phyloP scores from a whole-genome alignment of 2,797 vertebrate genomes.

The Gorsachius magnificus region DNA sequence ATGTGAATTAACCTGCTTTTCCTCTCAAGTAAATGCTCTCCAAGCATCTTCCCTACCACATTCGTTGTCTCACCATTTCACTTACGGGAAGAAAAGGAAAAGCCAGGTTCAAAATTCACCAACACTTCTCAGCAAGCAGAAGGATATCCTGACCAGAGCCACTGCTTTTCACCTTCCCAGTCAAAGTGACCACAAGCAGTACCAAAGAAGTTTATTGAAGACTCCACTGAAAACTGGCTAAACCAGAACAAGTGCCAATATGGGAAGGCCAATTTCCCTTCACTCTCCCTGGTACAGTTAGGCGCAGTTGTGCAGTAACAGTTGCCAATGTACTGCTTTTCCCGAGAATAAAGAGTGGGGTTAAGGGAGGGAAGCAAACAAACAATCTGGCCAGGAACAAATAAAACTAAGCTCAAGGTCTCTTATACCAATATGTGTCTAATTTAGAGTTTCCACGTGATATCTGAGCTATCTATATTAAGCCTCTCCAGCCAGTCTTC shows the following conservation, averaged over 20 bases:
- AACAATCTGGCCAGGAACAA: background rate
- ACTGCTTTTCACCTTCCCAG: background rate
- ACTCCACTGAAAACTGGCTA: background rate
- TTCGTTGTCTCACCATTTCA: background rate
- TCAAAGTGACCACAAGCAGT: background rate
- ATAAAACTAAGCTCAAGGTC: background rate
- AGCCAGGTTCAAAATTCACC: background rate
- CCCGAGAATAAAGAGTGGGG: background rate
- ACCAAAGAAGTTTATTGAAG: background rate
- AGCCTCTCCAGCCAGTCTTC: conserved; percentile 39
- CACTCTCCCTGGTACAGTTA: background rate
- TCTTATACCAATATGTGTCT: conserved; percentile 36
- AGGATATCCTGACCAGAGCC: background rate
- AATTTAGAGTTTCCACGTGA: conserved; percentile 66
- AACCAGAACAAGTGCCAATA: background rate
- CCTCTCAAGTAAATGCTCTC: background rate
- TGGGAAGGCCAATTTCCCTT: accelerated
- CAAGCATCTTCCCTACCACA: background rate
- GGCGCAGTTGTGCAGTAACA: background rate
- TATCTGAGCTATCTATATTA: conserved; percentile 70
- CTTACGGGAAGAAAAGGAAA: background rate
- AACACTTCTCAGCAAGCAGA: background rate
- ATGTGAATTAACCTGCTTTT: background rate
- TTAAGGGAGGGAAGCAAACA: background rate
- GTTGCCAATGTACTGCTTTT: background rate